These are phyloP conservation scores for Pardosa pseudoannulata DNA, from an alignment of 2,888 invertebrate genomes.

Conservation along the genomic window DNA sequence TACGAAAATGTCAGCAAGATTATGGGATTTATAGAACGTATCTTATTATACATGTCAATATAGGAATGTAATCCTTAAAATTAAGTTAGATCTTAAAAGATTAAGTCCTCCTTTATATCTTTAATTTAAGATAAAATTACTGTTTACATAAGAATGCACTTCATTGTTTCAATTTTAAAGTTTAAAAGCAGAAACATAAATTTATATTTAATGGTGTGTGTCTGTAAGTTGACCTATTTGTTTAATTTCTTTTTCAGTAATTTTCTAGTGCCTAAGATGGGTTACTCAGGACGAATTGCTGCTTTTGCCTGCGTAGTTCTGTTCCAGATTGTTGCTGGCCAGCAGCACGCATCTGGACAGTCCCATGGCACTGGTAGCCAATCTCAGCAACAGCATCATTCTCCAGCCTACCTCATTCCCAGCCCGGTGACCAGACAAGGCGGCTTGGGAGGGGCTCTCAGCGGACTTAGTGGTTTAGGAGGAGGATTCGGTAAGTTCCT, in stretches of 20 bases:
- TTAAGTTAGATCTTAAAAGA: no score
- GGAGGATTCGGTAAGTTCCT: slow-evolving; percentile 41
- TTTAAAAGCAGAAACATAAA: no score
- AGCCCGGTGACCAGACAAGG: slow-evolving; percentile 51
- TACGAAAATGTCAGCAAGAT: no score
- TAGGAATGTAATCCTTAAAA: no score
- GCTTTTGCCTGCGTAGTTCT: slow-evolving; percentile 25
- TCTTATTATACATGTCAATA: no score
- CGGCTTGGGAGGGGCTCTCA: slow-evolving; percentile 49
- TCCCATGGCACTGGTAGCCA: slow-evolving; percentile 8
- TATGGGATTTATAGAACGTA: no score
- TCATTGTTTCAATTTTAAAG: no score
- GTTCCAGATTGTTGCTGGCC: slow-evolving; percentile 18
- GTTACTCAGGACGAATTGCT: slow-evolving; percentile 10
- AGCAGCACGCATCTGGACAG: slow-evolving; percentile 42
- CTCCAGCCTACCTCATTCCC: slow-evolving; percentile 63
- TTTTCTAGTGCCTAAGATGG: slow-evolving; percentile 17
- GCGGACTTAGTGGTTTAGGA: slow-evolving; percentile 29
- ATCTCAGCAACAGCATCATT: slow-evolving; percentile 42
- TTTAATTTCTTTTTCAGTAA: not conserved
- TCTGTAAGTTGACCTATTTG: no score
- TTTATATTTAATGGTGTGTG: no score
- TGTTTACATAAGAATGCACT: no score
- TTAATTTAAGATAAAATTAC: no score
- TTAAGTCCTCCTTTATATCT: no score